These are phyloP conservation scores for Artibeus lituratus DNA, from an alignment of 2,797 vertebrate genomes.

Conservation along the genomic window DNA sequence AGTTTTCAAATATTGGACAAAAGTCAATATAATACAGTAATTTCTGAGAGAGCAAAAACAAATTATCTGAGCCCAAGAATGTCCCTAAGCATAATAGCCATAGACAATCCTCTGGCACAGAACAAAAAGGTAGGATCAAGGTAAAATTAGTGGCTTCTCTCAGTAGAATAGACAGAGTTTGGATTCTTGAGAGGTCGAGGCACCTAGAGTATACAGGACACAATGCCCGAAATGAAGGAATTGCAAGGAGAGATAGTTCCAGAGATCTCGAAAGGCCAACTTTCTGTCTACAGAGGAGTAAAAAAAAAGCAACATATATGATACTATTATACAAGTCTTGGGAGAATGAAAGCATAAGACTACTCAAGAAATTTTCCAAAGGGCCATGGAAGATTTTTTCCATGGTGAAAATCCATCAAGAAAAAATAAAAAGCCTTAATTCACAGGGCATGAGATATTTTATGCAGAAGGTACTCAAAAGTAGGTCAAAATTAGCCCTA, in stretches of 20 bases:
- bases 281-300: neutral
- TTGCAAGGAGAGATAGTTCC: neutral
- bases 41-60: neutral
- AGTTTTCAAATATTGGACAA: neutral
- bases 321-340: neutral
- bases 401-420: neutral
- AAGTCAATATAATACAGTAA: neutral
- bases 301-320: neutral
- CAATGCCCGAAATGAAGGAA: neutral
- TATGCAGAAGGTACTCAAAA: neutral
- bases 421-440: neutral
- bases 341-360: neutral
- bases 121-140: neutral
- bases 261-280: neutral
- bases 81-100: too few species aligned
- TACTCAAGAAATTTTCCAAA: neutral
- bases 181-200: neutral
- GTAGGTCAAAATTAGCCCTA: neutral
- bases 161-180: neutral
- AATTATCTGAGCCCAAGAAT: neutral
- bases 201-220: neutral
- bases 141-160: neutral
- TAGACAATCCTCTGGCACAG: neutral
- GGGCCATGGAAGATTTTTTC: neutral
- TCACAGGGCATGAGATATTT: neutral